phyloP scores from a whole-genome alignment of 2,113 vertebrate genomes.

The Tauraco erythrolophus region DNA sequence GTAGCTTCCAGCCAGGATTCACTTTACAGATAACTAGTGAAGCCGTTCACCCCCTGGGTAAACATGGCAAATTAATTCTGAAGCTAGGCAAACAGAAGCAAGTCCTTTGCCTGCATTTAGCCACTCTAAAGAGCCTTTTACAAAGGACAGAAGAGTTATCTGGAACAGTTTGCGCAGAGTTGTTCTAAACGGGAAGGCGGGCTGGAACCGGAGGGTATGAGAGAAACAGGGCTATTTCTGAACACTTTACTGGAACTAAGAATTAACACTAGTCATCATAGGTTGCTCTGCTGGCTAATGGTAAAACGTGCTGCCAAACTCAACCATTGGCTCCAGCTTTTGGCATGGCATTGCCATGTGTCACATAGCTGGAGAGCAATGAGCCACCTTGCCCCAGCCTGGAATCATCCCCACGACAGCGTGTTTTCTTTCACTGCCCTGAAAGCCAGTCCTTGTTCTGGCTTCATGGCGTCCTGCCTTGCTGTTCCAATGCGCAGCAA shows the following conservation, averaged over 20 bases:
- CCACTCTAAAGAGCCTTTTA: background rate
- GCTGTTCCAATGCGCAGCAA: background rate
- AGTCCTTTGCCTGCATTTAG: background rate
- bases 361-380: background rate
- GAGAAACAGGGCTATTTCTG: slow-evolving; percentile 19
- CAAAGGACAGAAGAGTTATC: background rate
- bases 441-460: background rate
- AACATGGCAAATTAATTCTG: background rate
- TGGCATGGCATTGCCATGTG: background rate
- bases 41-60: background rate
- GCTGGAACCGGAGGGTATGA: background rate
- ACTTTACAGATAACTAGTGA: background rate
- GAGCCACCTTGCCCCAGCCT: background rate
- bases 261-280: background rate
- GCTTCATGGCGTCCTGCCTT: background rate
- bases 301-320: background rate
- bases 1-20: slow-evolving; percentile 3
- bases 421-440: background rate
- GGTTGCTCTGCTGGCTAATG: background rate
- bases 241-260: slow-evolving; percentile 18
- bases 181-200: background rate
- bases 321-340: background rate
- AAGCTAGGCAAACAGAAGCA: background rate
- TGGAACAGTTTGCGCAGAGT: background rate
- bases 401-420: background rate